Conservation (phyloP, 2,888 invertebrate genomes). For the Eilema caniola region DNA sequence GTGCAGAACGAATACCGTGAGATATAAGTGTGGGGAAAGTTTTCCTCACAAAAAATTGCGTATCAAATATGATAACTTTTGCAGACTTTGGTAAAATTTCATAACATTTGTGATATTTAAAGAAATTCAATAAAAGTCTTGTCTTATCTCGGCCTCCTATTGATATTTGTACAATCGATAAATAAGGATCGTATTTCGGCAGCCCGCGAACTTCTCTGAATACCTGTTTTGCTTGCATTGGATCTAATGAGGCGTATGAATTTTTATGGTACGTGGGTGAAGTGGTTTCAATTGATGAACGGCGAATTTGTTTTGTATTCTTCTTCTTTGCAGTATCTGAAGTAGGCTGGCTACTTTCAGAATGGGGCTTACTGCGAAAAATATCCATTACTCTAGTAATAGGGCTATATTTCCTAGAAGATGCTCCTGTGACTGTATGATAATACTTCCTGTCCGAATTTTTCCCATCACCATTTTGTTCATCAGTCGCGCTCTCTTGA, state of each 20-base stretch:
- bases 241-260: constrained; percentile 82
- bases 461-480: constrained; percentile 68
- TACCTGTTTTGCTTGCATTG: constrained; percentile 80
- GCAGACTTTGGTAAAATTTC: constrained; percentile 84
- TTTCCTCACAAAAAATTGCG: constrained; percentile 81
- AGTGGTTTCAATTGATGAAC: constrained; percentile 82
- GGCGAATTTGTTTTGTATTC: constrained; percentile 71
- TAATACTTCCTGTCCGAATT: constrained; percentile 83
- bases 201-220: constrained; percentile 83
- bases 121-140: constrained; percentile 80
- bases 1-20: constrained; percentile 82
- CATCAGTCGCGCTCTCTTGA: constrained; percentile 71
- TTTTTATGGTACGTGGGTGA: constrained; percentile 84
- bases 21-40: constrained; percentile 83
- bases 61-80: constrained; percentile 84
- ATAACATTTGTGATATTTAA: constrained; percentile 84
- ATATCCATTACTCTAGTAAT: constrained; percentile 84
- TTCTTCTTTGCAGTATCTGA: constrained; percentile 76
- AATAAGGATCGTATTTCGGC: constrained; percentile 82
- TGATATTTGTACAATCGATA: constrained; percentile 84
- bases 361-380: constrained; percentile 77
- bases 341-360: constrained; percentile 66
- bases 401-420: constrained; percentile 82
- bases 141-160: constrained; percentile 83
- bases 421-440: constrained; percentile 83